phyloP scores from a whole-genome alignment of 2,888 invertebrate species.

The Cacoxenus indagator region DNA sequence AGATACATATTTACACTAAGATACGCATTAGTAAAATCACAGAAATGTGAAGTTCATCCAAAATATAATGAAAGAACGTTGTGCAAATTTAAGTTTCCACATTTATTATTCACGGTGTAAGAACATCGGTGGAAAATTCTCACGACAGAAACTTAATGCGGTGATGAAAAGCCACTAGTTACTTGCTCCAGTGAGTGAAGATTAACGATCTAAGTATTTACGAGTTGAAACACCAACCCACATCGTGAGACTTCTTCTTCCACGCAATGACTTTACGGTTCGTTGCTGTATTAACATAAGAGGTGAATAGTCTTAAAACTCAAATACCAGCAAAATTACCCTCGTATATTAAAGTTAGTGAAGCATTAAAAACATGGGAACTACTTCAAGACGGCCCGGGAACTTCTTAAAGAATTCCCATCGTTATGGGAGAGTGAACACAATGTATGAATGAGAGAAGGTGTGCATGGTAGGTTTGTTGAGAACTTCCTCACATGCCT shows the following conservation, averaged over 20 bases:
- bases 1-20: too few species aligned
- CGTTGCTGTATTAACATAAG: background rate
- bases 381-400: conserved; percentile 50
- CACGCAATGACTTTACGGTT: conserved; percentile 2
- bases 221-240: background rate
- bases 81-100: too few species aligned
- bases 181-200: background rate
- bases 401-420: conserved; percentile 64
- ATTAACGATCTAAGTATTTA: background rate
- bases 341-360: conserved; percentile 39
- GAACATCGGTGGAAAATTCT: conserved; percentile 9
- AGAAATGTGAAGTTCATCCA: too few species aligned
- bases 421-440: conserved; percentile 68
- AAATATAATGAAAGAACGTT: too few species aligned
- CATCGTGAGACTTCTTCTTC: background rate
- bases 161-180: background rate
- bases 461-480: background rate
- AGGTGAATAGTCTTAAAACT: conserved; percentile 2
- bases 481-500: background rate
- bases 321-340: background rate
- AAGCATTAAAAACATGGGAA: conserved; percentile 53
- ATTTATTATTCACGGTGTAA: background rate
- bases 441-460: conserved; percentile 24
- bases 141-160: background rate
- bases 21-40: too few species aligned